phyloP scores from a whole-genome alignment of 2,888 invertebrate genomes.

The Sceliomorpha sp. region DNA sequence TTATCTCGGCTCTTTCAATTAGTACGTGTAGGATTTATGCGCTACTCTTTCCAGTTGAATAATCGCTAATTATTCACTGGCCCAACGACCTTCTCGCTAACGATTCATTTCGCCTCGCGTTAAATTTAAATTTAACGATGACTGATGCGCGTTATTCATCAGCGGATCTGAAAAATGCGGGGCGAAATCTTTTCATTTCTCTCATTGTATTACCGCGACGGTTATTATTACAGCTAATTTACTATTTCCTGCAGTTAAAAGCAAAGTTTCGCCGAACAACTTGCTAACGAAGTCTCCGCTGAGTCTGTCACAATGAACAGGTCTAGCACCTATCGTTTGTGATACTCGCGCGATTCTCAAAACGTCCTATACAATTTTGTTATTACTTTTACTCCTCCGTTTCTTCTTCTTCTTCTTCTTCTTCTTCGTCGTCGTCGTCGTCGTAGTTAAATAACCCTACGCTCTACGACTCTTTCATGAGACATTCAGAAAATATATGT shows the following conservation, averaged over 20 bases:
- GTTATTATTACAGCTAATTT: slow-evolving; percentile 20
- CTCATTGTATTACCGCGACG: slow-evolving; percentile 3
- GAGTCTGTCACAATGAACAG: slow-evolving; percentile 3
- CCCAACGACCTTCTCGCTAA: slow-evolving; percentile 8
- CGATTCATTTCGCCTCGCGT: slow-evolving; percentile 11
- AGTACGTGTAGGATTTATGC: slow-evolving; percentile 1
- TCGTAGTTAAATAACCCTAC: too few species aligned
- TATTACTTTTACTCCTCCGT: too few species aligned
- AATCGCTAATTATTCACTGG: slow-evolving; percentile 26
- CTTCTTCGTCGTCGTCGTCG: too few species aligned
- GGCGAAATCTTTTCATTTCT: too few species aligned
- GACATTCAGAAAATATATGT: too few species aligned
- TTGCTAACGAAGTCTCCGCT: slow-evolving; percentile 9
- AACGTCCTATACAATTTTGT: too few species aligned
- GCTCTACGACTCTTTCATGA: too few species aligned
- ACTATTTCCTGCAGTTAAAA: slow-evolving; percentile 9
- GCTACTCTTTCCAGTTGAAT: slow-evolving; percentile 12
- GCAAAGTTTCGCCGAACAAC: slow-evolving; percentile 20
- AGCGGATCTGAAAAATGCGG: too few species aligned
- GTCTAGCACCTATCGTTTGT: not conserved
- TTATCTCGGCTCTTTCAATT: slow-evolving; percentile 13
- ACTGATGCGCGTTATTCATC: slow-evolving; percentile 17
- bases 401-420: too few species aligned
- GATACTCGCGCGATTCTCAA: too few species aligned
- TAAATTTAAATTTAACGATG: slow-evolving; percentile 22